phyloP scores from a whole-genome alignment of 2,888 invertebrate species.

The Agrotis segetum region DNA sequence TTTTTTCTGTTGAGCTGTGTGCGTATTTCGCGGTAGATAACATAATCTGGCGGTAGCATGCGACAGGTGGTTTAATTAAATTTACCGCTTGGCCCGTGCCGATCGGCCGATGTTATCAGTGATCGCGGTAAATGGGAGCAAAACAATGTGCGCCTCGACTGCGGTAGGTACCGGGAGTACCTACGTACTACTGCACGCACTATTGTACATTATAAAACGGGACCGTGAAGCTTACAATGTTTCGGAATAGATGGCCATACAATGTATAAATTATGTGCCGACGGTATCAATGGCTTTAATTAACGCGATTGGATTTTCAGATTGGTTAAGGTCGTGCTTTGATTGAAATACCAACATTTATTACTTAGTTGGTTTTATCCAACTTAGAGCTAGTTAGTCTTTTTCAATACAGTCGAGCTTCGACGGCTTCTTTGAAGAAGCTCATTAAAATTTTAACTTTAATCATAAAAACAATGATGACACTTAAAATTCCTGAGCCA shows the following conservation, averaged over 20 bases:
- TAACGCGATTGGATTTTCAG: constrained; percentile 57
- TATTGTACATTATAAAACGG: constrained; percentile 67
- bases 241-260: constrained; percentile 57
- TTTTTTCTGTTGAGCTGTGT: constrained; percentile 61
- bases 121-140: constrained; percentile 69
- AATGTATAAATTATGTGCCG: constrained; percentile 52
- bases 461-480: constrained; percentile 45
- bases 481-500: constrained; percentile 52
- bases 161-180: constrained; percentile 70
- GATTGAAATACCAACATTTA: constrained; percentile 59
- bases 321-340: constrained; percentile 53
- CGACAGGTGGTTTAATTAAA: constrained; percentile 84
- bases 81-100: constrained; percentile 77
- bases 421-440: constrained; percentile 29
- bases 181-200: constrained; percentile 63
- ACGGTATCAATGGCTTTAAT: constrained; percentile 58
- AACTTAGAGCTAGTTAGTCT: constrained; percentile 14
- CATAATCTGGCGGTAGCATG: constrained; percentile 73
- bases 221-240: constrained; percentile 60
- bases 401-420: constrained; percentile 23
- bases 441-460: constrained; percentile 49
- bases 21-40: constrained; percentile 78
- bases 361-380: constrained; percentile 39
- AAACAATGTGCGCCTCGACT: constrained; percentile 70
- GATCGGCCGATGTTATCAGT: constrained; percentile 69